These are phyloP conservation scores for Triops cancriformis DNA, from an alignment of 1,140 invertebrate species.

Conservation along the genomic window DNA sequence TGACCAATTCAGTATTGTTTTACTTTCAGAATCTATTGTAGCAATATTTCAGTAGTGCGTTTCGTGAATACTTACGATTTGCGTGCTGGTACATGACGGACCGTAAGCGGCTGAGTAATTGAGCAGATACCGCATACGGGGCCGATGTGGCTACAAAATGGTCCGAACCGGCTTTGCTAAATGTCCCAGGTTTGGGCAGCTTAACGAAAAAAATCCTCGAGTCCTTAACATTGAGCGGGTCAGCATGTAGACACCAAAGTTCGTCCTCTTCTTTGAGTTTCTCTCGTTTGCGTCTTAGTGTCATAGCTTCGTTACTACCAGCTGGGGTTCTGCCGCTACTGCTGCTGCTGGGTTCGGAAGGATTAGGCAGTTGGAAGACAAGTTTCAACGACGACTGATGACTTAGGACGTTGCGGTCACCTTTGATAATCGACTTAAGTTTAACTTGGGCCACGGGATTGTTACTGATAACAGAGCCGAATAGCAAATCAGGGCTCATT, in stretches of 20 bases:
- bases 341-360: not conserved
- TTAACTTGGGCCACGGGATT: not conserved
- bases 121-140: not conserved
- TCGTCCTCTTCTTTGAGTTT: not conserved
- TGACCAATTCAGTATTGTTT: too few relatives aligned
- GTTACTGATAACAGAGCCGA: not conserved
- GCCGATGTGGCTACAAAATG: not conserved
- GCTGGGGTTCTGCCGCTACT: not conserved
- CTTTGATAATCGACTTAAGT: slow-evolving; percentile 1
- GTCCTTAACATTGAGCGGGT: not conserved
- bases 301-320: not conserved
- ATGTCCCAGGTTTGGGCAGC: not conserved
- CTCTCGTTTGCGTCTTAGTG: not conserved
- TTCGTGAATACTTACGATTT: not conserved
- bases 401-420: slow-evolving; percentile 3
- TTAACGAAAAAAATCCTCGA: slow-evolving; percentile 1
- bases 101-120: not conserved
- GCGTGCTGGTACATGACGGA: not conserved
- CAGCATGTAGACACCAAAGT: not conserved
- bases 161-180: not conserved
- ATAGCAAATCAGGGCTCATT: not conserved
- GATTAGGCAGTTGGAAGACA: not conserved
- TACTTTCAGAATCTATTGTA: not conserved
- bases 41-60: too few relatives aligned
- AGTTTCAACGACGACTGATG: not conserved